Conservation (phyloP, 2,888 invertebrate species). For the Hyposoter didymator region DNA sequence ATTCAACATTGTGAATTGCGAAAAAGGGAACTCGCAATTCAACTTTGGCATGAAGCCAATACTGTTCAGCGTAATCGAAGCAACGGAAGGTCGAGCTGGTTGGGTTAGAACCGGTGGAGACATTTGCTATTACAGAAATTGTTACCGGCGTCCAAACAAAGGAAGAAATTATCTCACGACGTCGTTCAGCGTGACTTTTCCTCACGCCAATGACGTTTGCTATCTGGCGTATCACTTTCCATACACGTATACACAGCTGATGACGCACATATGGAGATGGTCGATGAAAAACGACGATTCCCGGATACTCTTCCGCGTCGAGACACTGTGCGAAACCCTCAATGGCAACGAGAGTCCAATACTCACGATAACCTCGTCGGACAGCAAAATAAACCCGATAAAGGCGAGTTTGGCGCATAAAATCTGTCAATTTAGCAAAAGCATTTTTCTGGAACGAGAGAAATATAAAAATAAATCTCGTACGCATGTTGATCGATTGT, state of each 20-base stretch:
- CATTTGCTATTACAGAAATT: slow-evolving; percentile 94
- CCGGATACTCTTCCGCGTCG: slow-evolving; percentile 87
- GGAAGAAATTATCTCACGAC: slow-evolving; percentile 90
- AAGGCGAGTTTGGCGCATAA: slow-evolving; percentile 82
- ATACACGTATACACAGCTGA: slow-evolving; percentile 91
- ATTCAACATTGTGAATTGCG: slow-evolving; percentile 95
- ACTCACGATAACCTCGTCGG: slow-evolving; percentile 90
- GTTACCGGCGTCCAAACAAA: slow-evolving; percentile 87
- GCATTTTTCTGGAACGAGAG: background rate
- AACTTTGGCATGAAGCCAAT: slow-evolving; percentile 96
- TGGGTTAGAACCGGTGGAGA: slow-evolving; percentile 91
- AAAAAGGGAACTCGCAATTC: slow-evolving; percentile 94
- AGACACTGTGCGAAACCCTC: slow-evolving; percentile 89
- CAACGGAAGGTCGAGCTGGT: slow-evolving; percentile 86
- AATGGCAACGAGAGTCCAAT: slow-evolving; percentile 91
- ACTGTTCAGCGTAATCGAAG: slow-evolving; percentile 92
- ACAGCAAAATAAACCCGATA: slow-evolving; percentile 86
- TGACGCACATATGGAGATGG: slow-evolving; percentile 90
- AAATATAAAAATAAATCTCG: background rate
- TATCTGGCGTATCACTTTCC: slow-evolving; percentile 96
- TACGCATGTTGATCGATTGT: background rate
- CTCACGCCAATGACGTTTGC: slow-evolving; percentile 91
- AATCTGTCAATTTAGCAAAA: background rate
- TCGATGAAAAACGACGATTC: slow-evolving; percentile 86
- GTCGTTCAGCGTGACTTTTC: slow-evolving; percentile 91